Evolutionary conservation across 92 coral and sea anemone species (phyloP).

Genomic region (Pocillopora grandis): DNA sequence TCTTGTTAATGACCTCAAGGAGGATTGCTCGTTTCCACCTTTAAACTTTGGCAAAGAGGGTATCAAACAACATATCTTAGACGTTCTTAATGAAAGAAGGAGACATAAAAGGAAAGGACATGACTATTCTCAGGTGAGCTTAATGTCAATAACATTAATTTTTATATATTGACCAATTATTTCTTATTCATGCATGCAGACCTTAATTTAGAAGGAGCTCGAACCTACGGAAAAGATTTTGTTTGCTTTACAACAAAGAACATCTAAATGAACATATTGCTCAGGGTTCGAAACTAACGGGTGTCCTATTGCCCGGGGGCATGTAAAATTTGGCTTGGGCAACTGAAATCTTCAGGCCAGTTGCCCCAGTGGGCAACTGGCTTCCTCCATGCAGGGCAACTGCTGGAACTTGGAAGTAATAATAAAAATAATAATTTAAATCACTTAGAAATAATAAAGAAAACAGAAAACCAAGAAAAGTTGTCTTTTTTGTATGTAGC

Average conservation of each 20-base stretch:
- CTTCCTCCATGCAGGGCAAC: too few relatives aligned
- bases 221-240: not conserved
- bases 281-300: not conserved
- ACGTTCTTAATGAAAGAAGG: constrained; percentile 1
- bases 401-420: too few relatives aligned
- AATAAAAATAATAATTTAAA: too few relatives aligned
- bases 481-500: too few relatives aligned
- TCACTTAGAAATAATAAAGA: too few relatives aligned
- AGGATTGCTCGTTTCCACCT: constrained; percentile 16
- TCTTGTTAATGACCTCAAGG: constrained; percentile 6
- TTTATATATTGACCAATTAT: not conserved
- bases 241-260: not conserved
- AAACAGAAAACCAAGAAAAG: too few relatives aligned
- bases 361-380: too few relatives aligned
- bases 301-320: constrained; percentile 27
- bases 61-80: constrained; percentile 9
- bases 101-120: constrained; percentile 6
- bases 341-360: constrained; percentile 15
- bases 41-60: constrained; percentile 13
- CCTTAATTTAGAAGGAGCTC: not conserved
- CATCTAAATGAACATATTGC: not conserved
- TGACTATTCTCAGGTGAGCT: constrained; percentile 21
- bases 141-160: not conserved
- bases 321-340: constrained; percentile 26
- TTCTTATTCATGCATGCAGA: not conserved